These are phyloP conservation scores for Scelioninae gen. 2 DNA, from an alignment of 2,888 invertebrate genomes.

Conservation along the genomic window DNA sequence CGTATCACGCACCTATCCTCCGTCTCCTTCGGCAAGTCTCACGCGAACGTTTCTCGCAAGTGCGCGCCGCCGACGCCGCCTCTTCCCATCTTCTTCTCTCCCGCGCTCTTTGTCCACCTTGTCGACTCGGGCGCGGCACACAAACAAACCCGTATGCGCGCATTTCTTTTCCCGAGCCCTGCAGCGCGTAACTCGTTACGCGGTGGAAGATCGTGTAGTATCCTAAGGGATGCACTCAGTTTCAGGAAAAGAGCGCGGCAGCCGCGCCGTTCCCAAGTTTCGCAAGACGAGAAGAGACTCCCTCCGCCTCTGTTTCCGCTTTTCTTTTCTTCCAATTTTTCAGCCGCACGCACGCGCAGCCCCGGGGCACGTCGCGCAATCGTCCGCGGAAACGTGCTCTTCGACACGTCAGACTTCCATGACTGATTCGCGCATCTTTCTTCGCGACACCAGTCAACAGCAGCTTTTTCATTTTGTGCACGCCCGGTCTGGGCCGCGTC, in stretches of 20 bases:
- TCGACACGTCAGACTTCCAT: conserved; percentile 53
- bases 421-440: conserved; percentile 45
- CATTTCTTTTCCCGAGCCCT: conserved; percentile 46
- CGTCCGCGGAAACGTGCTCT: conserved; percentile 63
- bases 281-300: conserved; percentile 33
- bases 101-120: conserved; percentile 9
- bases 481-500: conserved; percentile 4
- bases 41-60: conserved; percentile 16
- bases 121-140: conserved; percentile 2
- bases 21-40: conserved; percentile 38
- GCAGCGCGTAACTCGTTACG: conserved; percentile 59
- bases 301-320: conserved; percentile 41
- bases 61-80: not conserved
- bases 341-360: conserved; percentile 61
- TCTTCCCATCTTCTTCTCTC: conserved; percentile 16
- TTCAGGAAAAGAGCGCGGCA: conserved; percentile 59
- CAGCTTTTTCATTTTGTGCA: conserved; percentile 16
- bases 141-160: conserved; percentile 38
- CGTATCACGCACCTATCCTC: conserved; percentile 40
- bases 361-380: conserved; percentile 63
- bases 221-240: conserved; percentile 66
- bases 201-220: conserved; percentile 58
- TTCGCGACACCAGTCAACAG: conserved; percentile 38
- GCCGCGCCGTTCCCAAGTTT: conserved; percentile 57
- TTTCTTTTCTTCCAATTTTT: conserved; percentile 57